phyloP scores from a whole-genome alignment of 2,888 invertebrate genomes.

The Platyscelio sp. region DNA sequence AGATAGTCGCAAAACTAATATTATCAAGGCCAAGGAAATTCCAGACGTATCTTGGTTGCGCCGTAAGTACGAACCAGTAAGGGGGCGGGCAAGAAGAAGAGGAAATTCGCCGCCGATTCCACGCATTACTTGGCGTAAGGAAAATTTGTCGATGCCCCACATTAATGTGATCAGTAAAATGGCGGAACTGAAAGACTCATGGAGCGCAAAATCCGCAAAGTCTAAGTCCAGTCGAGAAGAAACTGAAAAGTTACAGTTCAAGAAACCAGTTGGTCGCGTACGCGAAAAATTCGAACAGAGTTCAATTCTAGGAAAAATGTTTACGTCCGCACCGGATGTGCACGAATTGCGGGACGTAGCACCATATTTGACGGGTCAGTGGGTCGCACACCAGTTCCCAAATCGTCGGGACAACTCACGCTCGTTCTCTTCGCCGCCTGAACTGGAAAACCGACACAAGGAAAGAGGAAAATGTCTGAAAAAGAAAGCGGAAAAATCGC shows the following conservation, averaged over 20 bases:
- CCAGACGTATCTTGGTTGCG: constrained; percentile 88
- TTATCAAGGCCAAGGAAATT: constrained; percentile 85
- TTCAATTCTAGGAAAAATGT: constrained; percentile 92
- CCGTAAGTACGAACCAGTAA: constrained; percentile 87
- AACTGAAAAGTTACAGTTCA: constrained; percentile 79
- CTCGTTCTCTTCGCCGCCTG: constrained; percentile 87
- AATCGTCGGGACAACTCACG: constrained; percentile 89
- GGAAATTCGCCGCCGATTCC: constrained; percentile 89
- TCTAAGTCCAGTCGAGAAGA: constrained; percentile 81
- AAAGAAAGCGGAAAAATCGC: constrained; percentile 62
- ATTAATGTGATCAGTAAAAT: constrained; percentile 96
- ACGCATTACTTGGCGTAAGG: constrained; percentile 88
- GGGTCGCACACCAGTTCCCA: constrained; percentile 93
- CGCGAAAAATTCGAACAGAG: constrained; percentile 90
- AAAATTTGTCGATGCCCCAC: constrained; percentile 94
- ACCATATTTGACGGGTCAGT: constrained; percentile 92
- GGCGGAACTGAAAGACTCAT: constrained; percentile 87
- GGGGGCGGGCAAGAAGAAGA: constrained; percentile 84
- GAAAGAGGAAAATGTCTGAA: constrained; percentile 47
- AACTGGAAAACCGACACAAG: constrained; percentile 73
- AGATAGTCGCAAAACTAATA: constrained; percentile 85
- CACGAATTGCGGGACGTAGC: constrained; percentile 92
- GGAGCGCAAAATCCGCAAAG: constrained; percentile 63
- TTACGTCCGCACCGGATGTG: constrained; percentile 93
- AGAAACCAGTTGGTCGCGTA: constrained; percentile 90